A percentile compares a stretch with the other conserved stretches of the same genome.
These are phyloP conservation scores for Lordiphosa mommai DNA, from an alignment of 1,140 invertebrate genomes.

Conservation along the genomic window DNA sequence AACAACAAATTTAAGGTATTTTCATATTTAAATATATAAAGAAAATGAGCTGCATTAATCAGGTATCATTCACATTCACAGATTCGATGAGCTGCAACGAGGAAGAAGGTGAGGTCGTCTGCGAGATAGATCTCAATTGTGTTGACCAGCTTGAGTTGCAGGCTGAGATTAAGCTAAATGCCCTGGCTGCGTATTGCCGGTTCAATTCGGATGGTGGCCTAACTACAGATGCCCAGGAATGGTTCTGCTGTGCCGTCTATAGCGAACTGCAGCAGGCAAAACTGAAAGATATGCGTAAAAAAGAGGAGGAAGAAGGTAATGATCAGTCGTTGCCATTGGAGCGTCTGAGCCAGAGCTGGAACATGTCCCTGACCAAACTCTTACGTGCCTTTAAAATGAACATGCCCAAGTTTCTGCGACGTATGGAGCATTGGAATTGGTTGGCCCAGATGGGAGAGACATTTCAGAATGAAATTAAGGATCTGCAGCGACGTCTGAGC, in stretches of 20 bases:
- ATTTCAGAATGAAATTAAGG: conserved; percentile 91
- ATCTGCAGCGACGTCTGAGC: conserved; percentile 93
- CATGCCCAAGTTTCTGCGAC: conserved; percentile 95
- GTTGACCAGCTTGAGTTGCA: conserved; percentile 36
- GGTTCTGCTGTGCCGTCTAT: conserved; percentile 57
- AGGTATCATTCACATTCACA: background rate
- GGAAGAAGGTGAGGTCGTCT: conserved; percentile 11
- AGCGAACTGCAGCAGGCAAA: conserved; percentile 43
- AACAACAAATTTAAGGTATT: background rate
- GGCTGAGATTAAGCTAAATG: conserved; percentile 13
- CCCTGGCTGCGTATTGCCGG: conserved; percentile 25
- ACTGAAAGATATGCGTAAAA: conserved; percentile 34
- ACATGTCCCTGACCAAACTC: conserved; percentile 80
- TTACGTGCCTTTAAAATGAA: conserved; percentile 92
- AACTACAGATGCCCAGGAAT: conserved; percentile 35
- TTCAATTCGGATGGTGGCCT: conserved; percentile 33
- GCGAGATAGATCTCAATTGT: conserved; percentile 3
- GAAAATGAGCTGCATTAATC: background rate
- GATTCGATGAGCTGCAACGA: conserved; percentile 4
- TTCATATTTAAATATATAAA: conserved; percentile 6
- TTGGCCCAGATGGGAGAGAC: conserved; percentile 93
- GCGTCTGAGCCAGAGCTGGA: conserved; percentile 33
- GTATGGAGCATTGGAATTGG: conserved; percentile 97
- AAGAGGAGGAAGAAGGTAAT: background rate
- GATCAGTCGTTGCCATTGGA: background rate